Evolutionary conservation across 2,888 invertebrate genomes (phyloP).

Genomic region (Ctenicera cuprea): DNA sequence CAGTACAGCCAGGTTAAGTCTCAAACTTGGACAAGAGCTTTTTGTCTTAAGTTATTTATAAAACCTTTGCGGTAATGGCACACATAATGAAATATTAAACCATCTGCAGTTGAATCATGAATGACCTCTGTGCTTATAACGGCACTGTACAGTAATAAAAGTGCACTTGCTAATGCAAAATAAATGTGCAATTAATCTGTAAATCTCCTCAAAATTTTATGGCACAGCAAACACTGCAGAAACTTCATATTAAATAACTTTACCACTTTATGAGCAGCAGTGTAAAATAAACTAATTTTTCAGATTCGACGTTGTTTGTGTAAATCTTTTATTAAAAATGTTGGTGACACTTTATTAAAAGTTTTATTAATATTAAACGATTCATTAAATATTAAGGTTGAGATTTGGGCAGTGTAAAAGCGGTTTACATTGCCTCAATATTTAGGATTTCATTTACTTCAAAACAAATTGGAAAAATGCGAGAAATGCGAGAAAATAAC

Average conservation of each 20-base stretch:
- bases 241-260: conserved; percentile 2
- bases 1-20: conserved; percentile 30
- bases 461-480: no score
- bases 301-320: no score
- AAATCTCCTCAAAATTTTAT: conserved; percentile 26
- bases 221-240: background rate
- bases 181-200: conserved; percentile 23
- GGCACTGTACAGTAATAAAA: conserved; percentile 7
- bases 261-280: background rate
- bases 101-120: conserved; percentile 40
- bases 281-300: no score
- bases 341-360: no score
- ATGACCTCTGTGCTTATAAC: conserved; percentile 13
- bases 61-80: conserved; percentile 35
- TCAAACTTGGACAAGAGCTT: conserved; percentile 40
- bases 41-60: conserved; percentile 46
- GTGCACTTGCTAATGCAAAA: conserved; percentile 37
- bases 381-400: no score
- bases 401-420: no score
- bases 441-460: no score
- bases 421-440: no score
- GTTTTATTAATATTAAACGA: no score
- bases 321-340: no score
- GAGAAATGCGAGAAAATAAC: no score
- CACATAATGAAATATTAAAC: conserved; percentile 43